Evolutionary conservation across 1,140 invertebrate genomes (phyloP).

Genomic region (Pinna nobilis): DNA sequence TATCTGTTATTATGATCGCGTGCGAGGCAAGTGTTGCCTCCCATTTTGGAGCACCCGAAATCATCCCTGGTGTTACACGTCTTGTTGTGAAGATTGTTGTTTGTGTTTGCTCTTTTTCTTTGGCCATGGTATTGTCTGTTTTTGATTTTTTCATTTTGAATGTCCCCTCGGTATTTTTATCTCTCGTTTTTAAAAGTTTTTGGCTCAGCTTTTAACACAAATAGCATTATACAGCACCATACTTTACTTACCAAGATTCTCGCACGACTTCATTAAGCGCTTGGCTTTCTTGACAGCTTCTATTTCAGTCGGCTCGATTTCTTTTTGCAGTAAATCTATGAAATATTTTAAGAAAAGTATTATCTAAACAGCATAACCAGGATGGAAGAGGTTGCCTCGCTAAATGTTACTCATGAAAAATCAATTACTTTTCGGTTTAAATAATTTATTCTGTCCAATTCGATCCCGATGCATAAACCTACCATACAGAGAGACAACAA

Average conservation of each 20-base stretch:
- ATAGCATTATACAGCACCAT: not conserved
- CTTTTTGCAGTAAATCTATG: slow-evolving; percentile 81
- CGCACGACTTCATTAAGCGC: slow-evolving; percentile 88
- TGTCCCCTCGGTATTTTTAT: too few species aligned
- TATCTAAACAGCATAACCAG: not conserved
- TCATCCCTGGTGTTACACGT: too few species aligned
- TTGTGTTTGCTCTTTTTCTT: too few species aligned
- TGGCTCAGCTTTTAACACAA: not conserved
- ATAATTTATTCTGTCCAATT: not conserved
- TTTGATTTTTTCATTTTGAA: too few species aligned
- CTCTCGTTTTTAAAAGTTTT: not conserved
- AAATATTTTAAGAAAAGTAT: slow-evolving; percentile 6
- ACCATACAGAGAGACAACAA: not conserved
- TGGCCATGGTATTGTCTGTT: too few species aligned
- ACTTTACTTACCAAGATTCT: slow-evolving; percentile 82
- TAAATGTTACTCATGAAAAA: not conserved
- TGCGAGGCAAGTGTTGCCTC: too few species aligned
- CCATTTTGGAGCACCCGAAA: too few species aligned
- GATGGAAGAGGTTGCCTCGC: not conserved
- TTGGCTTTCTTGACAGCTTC: slow-evolving; percentile 87
- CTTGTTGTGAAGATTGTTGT: too few species aligned
- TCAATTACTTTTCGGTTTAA: not conserved
- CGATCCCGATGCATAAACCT: not conserved
- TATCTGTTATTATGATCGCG: too few species aligned
- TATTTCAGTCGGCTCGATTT: slow-evolving; percentile 80